Evolutionary conservation across 2,797 vertebrate genomes (phyloP), one percentile per base, ranked within the genome.

Genomic region (Hemibagrus guttatus): DNA sequence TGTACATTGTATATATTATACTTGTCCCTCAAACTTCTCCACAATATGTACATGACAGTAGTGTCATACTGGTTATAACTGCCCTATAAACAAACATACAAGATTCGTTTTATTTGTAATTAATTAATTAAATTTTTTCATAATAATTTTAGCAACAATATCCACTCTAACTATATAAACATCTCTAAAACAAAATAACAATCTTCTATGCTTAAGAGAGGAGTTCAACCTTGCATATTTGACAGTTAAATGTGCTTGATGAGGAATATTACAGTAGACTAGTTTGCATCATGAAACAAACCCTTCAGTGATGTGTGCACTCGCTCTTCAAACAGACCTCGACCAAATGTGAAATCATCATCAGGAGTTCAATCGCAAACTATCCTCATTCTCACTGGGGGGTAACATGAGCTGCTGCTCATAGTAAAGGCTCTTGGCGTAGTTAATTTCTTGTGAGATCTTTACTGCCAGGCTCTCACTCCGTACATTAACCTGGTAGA

Each of bases 381-480:
- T 95, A 87, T 98, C 97, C 79, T 96, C 96, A 13, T 97, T 96
- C 89, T 98, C 97, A 39, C 86, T 96, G 90, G 95, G 94, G 58
- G 97, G 96, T 81, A 99, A 91, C 98, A 98, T 99, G 1, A 99
- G 97, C 91, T 99, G 98, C 91, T 99, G 98, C 87, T 99, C 98
- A 0, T 98, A 99, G 93, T 98, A 99, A 88, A 99, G 97, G 93
- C 98, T 99, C 95, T 99, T 99, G 92, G 98, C 98, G 82, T 99
- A 99, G 96, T 99, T 99, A 91, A 99, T 96, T 94, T 99, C 98
- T 93, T 99, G 98, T 64, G 97, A 99, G 74, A 99, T 96, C 92
- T 98, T 98, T 81, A 98, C 91, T 3, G 98, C 98, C 0, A 99
- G 96, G 87, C 91, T 96, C 94, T 99, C 98, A 0, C 92, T 97